Base-by-base conservation (phyloP, 1,140 invertebrate genomes). In the Drosophila subobscura region DNA sequence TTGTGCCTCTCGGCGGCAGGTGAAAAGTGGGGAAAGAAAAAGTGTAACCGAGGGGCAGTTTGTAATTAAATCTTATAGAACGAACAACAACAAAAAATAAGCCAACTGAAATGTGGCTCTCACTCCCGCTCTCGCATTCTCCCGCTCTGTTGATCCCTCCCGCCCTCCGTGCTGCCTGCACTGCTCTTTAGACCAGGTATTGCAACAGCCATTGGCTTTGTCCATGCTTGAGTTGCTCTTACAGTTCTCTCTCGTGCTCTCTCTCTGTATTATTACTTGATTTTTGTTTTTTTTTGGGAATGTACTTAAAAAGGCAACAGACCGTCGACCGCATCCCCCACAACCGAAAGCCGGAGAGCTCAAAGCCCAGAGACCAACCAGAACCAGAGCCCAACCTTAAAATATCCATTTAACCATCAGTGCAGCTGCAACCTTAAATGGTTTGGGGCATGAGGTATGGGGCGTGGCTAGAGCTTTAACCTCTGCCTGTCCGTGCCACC, bases 11-110 rank as follows among this genome's bases (percentile, higher is more conserved):
- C 51, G 45, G 46, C 25, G 16, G 10, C 53, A 55, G 53, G 53
- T 55, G 53, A 55, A 55, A 55, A 41, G 53, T 37, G 40, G 27
- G 14, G 7, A 10, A 33, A 33, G 29, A 33, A 33, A 33, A 33
- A 10, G 33, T 10, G 29, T 10, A 33, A 10, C 29, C 8, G 4
- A 12, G 33, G 33, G 33, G 33, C 33, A 37, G 33, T 37, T 54
- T 56, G 83, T 86, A 86, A 86, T 86, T 86, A 86, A 86, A 88
- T 86, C 78, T 72, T 76, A 64, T 79, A 86, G 68, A 85, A 86
- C 72, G 70, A 57, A 65, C 53, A 22, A 61, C 47, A 44, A 41
- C 41, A 44, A 66, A 68, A 66, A 67, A 57, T 71, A 72, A 67
- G 59, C 44, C 55, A 64, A 54, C 44, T 61, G 58, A 81, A 66